Evolutionary conservation across 2,113 vertebrate genomes (phyloP), one percentile per base, ranked within the genome.

Genomic region (Oryzias javanicus): DNA sequence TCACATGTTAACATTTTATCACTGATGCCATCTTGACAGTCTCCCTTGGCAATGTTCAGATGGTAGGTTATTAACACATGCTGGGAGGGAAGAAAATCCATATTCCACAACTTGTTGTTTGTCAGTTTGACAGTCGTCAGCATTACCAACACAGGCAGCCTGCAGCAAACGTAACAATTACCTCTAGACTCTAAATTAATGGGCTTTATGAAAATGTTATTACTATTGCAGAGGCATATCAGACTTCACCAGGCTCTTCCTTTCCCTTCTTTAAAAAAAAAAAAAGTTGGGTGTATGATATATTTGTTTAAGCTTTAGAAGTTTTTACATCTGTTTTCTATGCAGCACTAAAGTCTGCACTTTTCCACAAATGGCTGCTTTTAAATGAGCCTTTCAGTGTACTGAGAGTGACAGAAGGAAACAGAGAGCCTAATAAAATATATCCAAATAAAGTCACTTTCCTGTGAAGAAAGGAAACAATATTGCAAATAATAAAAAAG

Each of bases 71-170:
- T 90, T 91, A 90, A 89, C 89, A 81, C 79, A 87, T 55, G 84
- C 85, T 86, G 72, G 67, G 78, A 75, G 74, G 64, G 72, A 82
- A 42, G 61, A 86, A 89, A 90, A 91, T 90, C 90, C 86, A 90
- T 90, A 91, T 89, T 89, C 83, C 81, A 72, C 87, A 85, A 90
- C 86, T 90, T 82, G 89, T 84, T 89, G 86, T 91, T 90, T 88
- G 90, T 91, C 90, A 91, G 88, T 88, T 88, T 91, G 91, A 90
- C 91, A 91, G 88, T 90, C 72, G 78, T 87, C 87, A 80, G 90
- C 87, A 90, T 91, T 88, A 91, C 80, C 84, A 83, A 85, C 87
- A 79, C 74, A 75, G 74, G 90, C 84, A 83, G 85, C 89, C 88
- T 84, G 81, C 82, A 89, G 91, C 88, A 91, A 90, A 90, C 59